Base-by-base conservation (phyloP, 2,888 invertebrate genomes). In the Lasioglossum zephyrum region DNA sequence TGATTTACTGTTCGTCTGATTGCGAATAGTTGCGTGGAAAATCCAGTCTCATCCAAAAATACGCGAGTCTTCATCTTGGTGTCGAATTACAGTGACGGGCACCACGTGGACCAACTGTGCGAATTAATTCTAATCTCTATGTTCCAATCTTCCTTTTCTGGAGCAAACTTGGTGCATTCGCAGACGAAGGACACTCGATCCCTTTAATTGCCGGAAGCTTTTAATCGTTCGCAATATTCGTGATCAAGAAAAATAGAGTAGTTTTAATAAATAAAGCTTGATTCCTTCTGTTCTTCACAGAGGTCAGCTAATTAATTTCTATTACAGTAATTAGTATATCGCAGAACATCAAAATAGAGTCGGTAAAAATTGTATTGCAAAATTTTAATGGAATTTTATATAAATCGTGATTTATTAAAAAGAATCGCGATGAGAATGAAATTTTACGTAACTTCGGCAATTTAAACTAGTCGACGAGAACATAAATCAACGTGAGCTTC, bases 21-120 rank as follows among this genome's bases (percentile, higher is more conserved):
- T 77, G 79, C 13, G 63, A 70, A 69, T 79, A 72, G 41, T 81
- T 74, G 78, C 73, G 85, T 83, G 84, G 84, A 88, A 88, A 89
- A 84, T 91, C 86, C 88, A 91, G 87, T 86, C 78, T 79, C 77
- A 74, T 91, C 93, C 93, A 92, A 93, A 93, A 93, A 93, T 93
- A 93, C 91, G 89, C 89, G 87, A 90, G 89, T 91, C 88, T 89
- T 88, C 90, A 82, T 81, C 79, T 77, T 79, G 92, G 93, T 93
- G 89, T 93, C 93, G 91, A 88, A 92, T 93, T 93, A 93, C 93
- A 80, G 80, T 84, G 75, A 74, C 82, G 75, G 84, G 84, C 77
- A 79, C 78, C 86, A 72, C 79, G 69, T 81, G 73, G 36, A 69
- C 39, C 36, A 36, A 39, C 69, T 22, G 69, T 22, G 70, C 39